Base-by-base conservation (phyloP, 2,888 invertebrate species). In the Blera fallax region DNA sequence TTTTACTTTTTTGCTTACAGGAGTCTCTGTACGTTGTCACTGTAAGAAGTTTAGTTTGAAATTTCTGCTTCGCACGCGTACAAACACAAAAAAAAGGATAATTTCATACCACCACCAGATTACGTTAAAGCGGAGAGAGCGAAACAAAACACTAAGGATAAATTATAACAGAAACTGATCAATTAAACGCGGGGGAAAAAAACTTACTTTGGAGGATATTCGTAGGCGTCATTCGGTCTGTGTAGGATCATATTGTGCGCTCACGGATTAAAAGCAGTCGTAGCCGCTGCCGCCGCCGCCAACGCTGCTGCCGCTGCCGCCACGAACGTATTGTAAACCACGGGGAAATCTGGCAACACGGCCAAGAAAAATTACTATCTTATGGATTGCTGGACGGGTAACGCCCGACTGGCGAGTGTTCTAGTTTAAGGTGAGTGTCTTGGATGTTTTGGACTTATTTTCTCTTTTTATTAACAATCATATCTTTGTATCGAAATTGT, bases 321-420 rank as follows among this genome's bases (percentile, higher is more conserved):
- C 60, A 56, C 73, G 40, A 65, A 58, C 73, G 80, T 84, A 79
- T 80, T 74, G 76, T 80, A 70, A 80, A 56, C 54, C 70, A 81
- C 81, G 85, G 72, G 65, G 76, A 74, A 87, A 81, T 87, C 87
- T 89, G 90, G 90, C 90, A 90, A 89, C 88, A 89, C 89, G 90
- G 90, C 89, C 90, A 89, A 89, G 88, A 89, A 90, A 91, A 90
- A 89, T 89, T 90, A 90, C 90, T 91, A 91, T 91, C 91, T 91
- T 92, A 92, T 92, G 92, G 92, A 92, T 92, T 92, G 92, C 92
- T 92, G 92, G 92, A 92, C 92, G 92, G 92, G 92, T 92, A 90
- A 92, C 92, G 92, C 92, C 92, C 92, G 92, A 92, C 92, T 92
- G 92, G 92, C 92, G 92, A 92, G 92, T 91, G 91, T 92, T 92